phyloP scores from a whole-genome alignment of 2,888 invertebrate species.

The Agrotis puta region DNA sequence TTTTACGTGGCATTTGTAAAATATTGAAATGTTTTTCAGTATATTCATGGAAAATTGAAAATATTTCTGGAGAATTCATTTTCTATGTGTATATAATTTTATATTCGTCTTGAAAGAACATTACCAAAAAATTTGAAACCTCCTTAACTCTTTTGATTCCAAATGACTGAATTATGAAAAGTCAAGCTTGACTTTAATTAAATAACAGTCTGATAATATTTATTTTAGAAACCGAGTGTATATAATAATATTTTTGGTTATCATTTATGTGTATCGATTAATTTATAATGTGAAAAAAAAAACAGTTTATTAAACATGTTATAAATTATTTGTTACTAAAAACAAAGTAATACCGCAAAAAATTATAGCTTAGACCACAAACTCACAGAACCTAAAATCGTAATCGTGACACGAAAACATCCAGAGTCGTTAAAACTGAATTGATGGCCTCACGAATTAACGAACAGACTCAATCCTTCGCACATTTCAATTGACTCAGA shows the following conservation, averaged over 20 bases:
- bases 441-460: conserved; percentile 84
- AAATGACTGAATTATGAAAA: no score
- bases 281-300: no score
- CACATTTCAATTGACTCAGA: conserved; percentile 50
- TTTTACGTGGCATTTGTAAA: neutral
- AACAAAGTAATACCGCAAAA: conserved; percentile 12
- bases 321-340: no score
- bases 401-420: conserved; percentile 82
- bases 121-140: no score
- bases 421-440: conserved; percentile 81
- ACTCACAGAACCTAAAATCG: conserved; percentile 65
- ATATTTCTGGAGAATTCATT: neutral
- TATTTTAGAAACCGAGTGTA: no score
- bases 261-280: no score
- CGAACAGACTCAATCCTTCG: conserved; percentile 66
- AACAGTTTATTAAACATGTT: no score
- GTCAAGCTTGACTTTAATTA: no score
- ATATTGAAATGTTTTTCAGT: neutral
- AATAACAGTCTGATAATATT: no score
- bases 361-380: conserved; percentile 58
- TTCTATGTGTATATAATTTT: neutral
- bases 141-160: no score
- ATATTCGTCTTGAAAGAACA: no score
- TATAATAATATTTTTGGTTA: no score
- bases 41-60: neutral